phyloP scores from a whole-genome alignment of 2,113 vertebrate genomes.

The Chaetops frenatus region DNA sequence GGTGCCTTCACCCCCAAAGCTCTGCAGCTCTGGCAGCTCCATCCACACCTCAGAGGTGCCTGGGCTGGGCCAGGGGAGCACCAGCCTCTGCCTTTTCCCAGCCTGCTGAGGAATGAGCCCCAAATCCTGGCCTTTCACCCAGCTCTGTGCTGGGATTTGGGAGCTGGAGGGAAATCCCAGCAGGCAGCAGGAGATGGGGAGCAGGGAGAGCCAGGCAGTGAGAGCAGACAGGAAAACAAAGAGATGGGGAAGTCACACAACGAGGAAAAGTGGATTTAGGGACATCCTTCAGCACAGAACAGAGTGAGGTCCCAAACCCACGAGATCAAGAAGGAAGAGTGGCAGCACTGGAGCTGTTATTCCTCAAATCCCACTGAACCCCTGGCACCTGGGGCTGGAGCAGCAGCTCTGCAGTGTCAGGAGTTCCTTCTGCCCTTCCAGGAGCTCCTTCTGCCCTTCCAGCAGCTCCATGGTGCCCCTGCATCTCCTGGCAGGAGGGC shows the following conservation, averaged over 20 bases:
- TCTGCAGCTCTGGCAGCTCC: neutral
- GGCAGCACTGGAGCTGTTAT: rapidly evolving
- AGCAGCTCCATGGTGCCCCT: neutral
- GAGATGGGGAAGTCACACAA: neutral
- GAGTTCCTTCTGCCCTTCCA: neutral
- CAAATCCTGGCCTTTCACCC: neutral
- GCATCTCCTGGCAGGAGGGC: neutral
- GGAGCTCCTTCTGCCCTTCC: no score
- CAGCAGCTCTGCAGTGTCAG: neutral
- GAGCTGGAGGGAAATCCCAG: neutral
- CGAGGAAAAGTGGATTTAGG: neutral
- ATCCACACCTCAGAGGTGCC: rapidly evolving
- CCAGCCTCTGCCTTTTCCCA: neutral
- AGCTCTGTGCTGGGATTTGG: neutral
- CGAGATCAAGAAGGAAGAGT: neutral
- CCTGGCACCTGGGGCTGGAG: neutral
- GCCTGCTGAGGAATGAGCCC: neutral
- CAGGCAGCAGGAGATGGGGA: neutral
- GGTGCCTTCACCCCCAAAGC: neutral
- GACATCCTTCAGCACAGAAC: neutral
- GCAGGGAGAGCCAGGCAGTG: neutral
- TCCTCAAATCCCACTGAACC: neutral
- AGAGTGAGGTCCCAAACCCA: neutral
- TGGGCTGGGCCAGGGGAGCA: neutral
- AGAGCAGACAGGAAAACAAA: neutral